phyloP scores from a whole-genome alignment of 2,888 invertebrate species.

The Erebia palarica region DNA sequence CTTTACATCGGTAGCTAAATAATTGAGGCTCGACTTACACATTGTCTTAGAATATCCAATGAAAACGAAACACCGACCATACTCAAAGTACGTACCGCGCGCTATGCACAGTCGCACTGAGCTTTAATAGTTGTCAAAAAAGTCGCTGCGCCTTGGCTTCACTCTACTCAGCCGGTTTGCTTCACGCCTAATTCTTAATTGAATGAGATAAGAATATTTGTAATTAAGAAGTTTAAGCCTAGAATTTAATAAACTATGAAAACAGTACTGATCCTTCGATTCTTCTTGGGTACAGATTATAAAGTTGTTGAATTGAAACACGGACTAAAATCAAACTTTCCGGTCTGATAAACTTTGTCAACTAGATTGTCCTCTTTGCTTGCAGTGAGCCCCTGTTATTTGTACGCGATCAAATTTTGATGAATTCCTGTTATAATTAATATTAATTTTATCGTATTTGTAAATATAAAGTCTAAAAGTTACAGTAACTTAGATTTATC shows the following conservation, averaged over 20 bases:
- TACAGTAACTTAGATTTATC: too few species aligned
- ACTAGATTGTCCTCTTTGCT: slow-evolving; percentile 28
- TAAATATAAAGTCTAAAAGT: not conserved
- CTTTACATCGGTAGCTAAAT: too few species aligned
- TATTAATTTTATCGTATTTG: not conserved
- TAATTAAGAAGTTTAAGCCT: not conserved
- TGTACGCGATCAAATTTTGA: slow-evolving; percentile 9
- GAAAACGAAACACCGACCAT: too few species aligned
- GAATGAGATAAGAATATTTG: too few species aligned
- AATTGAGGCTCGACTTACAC: too few species aligned
- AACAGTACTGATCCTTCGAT: not conserved
- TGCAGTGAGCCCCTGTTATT: slow-evolving; percentile 16
- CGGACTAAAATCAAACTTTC: slow-evolving; percentile 27
- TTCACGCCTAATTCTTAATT: too few species aligned
- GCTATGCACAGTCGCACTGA: too few species aligned
- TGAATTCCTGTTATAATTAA: slow-evolving; percentile 8
- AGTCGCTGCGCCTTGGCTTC: too few species aligned
- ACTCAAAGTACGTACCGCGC: too few species aligned
- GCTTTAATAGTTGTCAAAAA: too few species aligned
- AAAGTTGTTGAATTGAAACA: slow-evolving; percentile 28
- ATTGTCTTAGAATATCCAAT: too few species aligned
- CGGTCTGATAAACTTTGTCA: slow-evolving; percentile 21
- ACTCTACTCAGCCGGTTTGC: too few species aligned
- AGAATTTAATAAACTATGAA: not conserved
- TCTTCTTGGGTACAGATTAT: slow-evolving; percentile 2